phyloP scores from a whole-genome alignment of 2,797 vertebrate genomes.

The Bufotes viridis region DNA sequence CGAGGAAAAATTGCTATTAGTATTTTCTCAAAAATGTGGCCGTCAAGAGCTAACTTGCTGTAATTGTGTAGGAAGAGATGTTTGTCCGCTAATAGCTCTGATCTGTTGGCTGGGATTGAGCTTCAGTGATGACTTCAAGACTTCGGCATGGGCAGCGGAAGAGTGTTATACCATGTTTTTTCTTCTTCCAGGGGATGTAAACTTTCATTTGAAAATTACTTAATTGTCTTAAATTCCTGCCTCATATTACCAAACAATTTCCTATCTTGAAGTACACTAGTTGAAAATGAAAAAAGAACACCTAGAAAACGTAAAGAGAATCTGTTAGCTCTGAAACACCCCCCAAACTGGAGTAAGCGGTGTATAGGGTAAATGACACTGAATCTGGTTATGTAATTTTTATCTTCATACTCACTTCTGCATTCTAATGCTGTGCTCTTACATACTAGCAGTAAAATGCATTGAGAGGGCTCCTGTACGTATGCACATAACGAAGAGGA shows the following conservation, averaged over 20 bases:
- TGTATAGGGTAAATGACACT: no score
- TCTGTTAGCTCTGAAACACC: no score
- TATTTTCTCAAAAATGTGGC: conserved; percentile 38
- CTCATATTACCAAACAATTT: background rate
- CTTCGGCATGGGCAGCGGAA: background rate
- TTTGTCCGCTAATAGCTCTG: conserved; percentile 17
- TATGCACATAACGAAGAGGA: no score
- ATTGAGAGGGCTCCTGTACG: no score
- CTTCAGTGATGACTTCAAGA: conserved; percentile 21
- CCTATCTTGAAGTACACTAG: no score
- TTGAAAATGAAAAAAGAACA: no score
- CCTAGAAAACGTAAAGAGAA: no score
- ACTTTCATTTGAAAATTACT: background rate
- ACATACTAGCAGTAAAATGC: no score
- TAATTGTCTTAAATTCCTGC: background rate
- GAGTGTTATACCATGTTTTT: background rate
- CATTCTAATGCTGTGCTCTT: no score
- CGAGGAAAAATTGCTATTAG: conserved; percentile 22
- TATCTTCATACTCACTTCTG: no score
- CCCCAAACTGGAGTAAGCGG: no score
- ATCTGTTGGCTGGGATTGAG: conserved; percentile 20
- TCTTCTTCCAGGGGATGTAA: background rate
- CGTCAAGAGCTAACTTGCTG: conserved; percentile 46
- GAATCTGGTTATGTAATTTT: no score
- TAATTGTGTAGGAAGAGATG: conserved; percentile 26